A percentile compares a stretch with the other conserved stretches of the same genome.
Evolutionary conservation across 2,797 vertebrate species (phyloP).

Genomic region (Diglossa cyanea): DNA sequence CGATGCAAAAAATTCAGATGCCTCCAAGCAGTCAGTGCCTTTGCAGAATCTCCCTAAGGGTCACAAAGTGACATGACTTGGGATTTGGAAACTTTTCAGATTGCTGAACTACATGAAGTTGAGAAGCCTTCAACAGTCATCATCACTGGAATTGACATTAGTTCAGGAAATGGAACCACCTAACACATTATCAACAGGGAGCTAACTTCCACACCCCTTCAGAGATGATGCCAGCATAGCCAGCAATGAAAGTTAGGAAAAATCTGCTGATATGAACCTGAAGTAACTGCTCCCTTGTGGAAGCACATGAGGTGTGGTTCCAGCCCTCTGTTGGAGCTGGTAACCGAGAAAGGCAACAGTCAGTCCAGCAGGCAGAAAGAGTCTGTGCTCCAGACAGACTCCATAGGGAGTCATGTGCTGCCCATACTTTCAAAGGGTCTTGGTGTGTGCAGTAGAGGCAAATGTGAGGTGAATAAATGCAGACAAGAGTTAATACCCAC

Average conservation of each 20-base stretch:
- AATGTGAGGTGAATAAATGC: not conserved
- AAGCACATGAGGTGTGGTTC: not conserved
- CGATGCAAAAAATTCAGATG: not conserved
- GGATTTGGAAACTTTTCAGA: not conserved
- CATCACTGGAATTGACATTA: not conserved
- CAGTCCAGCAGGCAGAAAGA: not conserved
- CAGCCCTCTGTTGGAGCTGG: not conserved
- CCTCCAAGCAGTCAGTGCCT: not conserved
- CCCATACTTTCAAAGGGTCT: not conserved
- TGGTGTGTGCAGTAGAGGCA: not conserved
- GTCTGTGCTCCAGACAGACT: not conserved
- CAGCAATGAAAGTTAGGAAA: not conserved
- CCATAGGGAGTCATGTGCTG: not conserved
- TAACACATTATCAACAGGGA: not conserved
- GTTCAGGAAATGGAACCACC: not conserved
- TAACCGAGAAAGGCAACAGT: not conserved
- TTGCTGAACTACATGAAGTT: not conserved
- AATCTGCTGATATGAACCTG: not conserved
- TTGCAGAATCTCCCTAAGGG: not conserved
- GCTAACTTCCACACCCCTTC: not conserved
- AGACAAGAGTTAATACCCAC: not conserved
- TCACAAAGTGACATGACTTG: not conserved
- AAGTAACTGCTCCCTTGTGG: rapidly evolving
- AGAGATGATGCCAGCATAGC: not conserved
- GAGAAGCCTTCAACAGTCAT: not conserved